These are phyloP conservation scores for Troides helena DNA, from an alignment of 2,888 invertebrate genomes.

Conservation along the genomic window DNA sequence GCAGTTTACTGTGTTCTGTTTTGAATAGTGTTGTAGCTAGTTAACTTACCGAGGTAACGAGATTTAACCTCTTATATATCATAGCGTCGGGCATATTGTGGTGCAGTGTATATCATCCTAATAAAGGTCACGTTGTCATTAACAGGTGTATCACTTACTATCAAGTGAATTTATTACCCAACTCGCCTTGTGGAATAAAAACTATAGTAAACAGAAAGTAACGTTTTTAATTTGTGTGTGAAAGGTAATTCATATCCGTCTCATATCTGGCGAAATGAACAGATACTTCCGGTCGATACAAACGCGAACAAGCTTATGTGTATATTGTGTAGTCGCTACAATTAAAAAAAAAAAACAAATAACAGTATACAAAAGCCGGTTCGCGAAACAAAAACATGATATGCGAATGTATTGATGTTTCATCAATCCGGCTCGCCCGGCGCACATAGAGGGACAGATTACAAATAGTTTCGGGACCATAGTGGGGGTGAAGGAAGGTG, in stretches of 20 bases:
- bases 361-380: constrained; percentile 19
- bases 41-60: too few relatives aligned
- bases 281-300: background rate
- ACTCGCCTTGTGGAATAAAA: too few relatives aligned
- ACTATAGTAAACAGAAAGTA: too few relatives aligned
- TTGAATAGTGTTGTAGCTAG: too few relatives aligned
- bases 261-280: background rate
- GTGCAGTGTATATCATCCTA: too few relatives aligned
- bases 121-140: too few relatives aligned
- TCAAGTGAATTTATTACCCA: too few relatives aligned
- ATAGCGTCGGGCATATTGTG: too few relatives aligned
- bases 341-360: background rate
- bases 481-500: constrained; percentile 31
- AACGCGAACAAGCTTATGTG: background rate
- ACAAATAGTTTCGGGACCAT: constrained; percentile 35
- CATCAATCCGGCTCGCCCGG: constrained; percentile 8
- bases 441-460: constrained; percentile 36
- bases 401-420: constrained; percentile 15
- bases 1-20: too few relatives aligned
- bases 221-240: too few relatives aligned
- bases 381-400: constrained; percentile 21
- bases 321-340: background rate
- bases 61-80: too few relatives aligned
- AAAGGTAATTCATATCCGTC: background rate
- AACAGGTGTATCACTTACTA: too few relatives aligned